Base-by-base conservation (phyloP, 2,113 vertebrate species). In the Aphyosemion australe region DNA sequence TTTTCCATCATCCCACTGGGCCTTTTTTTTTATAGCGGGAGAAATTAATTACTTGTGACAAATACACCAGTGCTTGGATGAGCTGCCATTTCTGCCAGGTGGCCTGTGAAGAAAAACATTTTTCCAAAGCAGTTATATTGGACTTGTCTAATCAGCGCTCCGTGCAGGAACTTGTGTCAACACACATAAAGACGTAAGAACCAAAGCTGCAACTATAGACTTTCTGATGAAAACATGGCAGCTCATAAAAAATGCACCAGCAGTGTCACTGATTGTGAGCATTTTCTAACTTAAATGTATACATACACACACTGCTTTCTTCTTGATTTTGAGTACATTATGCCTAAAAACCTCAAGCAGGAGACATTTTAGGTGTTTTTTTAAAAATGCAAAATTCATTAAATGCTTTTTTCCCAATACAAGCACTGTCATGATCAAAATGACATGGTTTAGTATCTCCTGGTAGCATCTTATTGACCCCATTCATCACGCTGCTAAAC, bases 41-140 rank as follows among this genome's bases (percentile, higher is more conserved):
- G 70, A 26, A 79, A 90, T 92, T 89, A 90, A 92, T 91, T 90
- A 90, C 91, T 87, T 90, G 91, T 89, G 91, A 92, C 88, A 90
- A 90, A 90, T 86, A 84, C 83, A 66, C 67, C 45, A 20, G 73
- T 57, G 83, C 83, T 81, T 72, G 78, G 85, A 87, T 72, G 57
- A 63, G 69, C 80, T 78, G 74, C 81, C 72, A 74, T 82, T 85
- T 84, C 81, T 86, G 85, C 83, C 74, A 82, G 80, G 78, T 81
- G 31, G 84, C 75, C 83, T 86, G 84, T 88, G 88, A 90, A 91
- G 80, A 87, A 90, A 90, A 90, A 91, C 84, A 89, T 89, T 91
- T 89, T 87, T 80, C 66, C 79, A 79, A 16, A 34, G 77, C 46
- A 8, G 82, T 85, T 88, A 88, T 85, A 88, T 87, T 85, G 80